Conservation (phyloP, 2,888 invertebrate species). For the Imbricaverruca yamaguchii region DNA sequence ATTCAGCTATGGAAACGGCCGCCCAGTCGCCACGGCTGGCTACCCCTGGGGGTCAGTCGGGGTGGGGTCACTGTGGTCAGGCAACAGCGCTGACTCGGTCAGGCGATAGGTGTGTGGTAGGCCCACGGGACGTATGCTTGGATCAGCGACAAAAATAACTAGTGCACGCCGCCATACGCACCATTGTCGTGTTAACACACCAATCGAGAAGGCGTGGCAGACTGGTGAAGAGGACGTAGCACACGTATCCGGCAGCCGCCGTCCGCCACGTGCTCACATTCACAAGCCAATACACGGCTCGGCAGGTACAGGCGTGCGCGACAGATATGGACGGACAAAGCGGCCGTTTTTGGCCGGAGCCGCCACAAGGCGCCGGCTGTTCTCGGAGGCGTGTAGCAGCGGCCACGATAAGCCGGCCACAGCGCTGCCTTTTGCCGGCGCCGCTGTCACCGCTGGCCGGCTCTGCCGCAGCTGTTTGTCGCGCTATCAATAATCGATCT, state of each 20-base stretch:
- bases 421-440: background rate
- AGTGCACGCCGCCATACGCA: too few species aligned
- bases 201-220: too few species aligned
- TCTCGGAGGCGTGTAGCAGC: background rate
- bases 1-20: too few species aligned
- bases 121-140: too few species aligned
- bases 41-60: too few species aligned
- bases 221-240: too few species aligned
- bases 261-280: background rate
- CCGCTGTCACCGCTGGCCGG: background rate
- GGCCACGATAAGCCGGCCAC: background rate
- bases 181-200: too few species aligned
- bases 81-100: too few species aligned
- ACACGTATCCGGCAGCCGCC: background rate
- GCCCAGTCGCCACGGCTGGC: too few species aligned
- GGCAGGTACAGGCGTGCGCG: background rate
- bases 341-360: background rate
- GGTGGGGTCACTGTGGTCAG: too few species aligned
- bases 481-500: constrained; percentile 9
- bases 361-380: background rate
- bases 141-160: too few species aligned
- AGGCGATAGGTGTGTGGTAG: too few species aligned
- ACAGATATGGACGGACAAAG: background rate
- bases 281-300: background rate
- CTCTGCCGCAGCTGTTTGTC: background rate